Evolutionary conservation across 2,113 vertebrate species (phyloP).

Genomic region (Elephantulus edwardii): DNA sequence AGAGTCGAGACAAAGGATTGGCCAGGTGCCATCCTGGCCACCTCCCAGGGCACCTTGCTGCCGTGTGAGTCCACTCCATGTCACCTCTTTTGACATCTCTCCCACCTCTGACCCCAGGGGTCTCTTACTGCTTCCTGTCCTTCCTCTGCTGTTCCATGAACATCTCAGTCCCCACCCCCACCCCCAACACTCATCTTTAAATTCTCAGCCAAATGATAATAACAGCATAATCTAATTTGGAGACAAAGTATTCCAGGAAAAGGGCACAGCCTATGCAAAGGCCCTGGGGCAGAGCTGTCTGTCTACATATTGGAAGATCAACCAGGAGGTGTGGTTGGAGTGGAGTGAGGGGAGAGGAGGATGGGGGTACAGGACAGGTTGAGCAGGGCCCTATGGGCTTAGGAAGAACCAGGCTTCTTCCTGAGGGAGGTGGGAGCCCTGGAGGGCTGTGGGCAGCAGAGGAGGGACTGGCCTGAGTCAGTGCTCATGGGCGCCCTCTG

Average conservation of each 20-base stretch:
- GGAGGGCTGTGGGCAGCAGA: background rate
- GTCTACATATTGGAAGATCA: too few species aligned
- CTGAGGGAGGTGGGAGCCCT: background rate
- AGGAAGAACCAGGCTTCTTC: background rate
- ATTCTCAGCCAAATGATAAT: background rate
- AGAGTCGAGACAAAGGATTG: background rate
- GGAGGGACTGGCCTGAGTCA: accelerated
- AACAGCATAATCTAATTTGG: background rate
- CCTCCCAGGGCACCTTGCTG: background rate
- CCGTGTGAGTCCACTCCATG: background rate
- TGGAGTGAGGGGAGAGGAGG: background rate
- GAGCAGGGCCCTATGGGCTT: background rate
- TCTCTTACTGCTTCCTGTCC: background rate
- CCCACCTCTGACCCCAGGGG: background rate
- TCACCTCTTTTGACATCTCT: background rate
- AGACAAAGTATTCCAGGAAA: background rate
- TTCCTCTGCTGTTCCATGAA: background rate
- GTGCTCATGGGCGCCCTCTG: background rate
- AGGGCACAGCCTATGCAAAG: background rate
- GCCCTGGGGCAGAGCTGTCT: background rate
- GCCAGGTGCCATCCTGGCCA: background rate
- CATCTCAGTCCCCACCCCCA: too few species aligned
- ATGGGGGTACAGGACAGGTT: background rate
- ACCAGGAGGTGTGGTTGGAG: background rate
- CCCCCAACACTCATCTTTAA: background rate